These are phyloP conservation scores for Porites australiensis DNA, from an alignment of 64 coral and sea anemone genomes.

Conservation along the genomic window DNA sequence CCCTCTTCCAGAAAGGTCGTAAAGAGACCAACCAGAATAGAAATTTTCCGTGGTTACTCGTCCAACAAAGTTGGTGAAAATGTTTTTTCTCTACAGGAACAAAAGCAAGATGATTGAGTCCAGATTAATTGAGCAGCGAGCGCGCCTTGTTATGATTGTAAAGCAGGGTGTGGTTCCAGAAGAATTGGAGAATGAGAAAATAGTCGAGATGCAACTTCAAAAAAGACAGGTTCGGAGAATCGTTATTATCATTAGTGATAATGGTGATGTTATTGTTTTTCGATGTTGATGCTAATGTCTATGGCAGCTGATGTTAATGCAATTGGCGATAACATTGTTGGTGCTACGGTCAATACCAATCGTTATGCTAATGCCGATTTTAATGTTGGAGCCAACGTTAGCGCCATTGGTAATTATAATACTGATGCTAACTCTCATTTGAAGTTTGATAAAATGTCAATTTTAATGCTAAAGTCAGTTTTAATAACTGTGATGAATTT, in stretches of 20 bases:
- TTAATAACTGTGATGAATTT: too few species aligned
- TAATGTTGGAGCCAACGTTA: too few species aligned
- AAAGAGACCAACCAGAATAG: too few species aligned
- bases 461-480: too few species aligned
- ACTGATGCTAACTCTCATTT: too few species aligned
- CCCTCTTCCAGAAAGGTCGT: too few species aligned
- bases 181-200: constrained; percentile 68
- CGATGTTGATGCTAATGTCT: background rate
- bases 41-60: background rate
- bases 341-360: too few species aligned
- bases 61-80: background rate
- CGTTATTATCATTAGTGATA: background rate
- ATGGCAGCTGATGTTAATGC: too few species aligned
- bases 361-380: too few species aligned
- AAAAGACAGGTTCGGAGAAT: constrained; percentile 30
- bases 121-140: constrained; percentile 39
- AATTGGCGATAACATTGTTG: too few species aligned
- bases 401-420: too few species aligned
- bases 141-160: constrained; percentile 56
- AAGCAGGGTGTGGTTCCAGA: constrained; percentile 30
- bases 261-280: background rate
- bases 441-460: too few species aligned
- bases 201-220: constrained; percentile 51
- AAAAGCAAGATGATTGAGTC: constrained; percentile 45
- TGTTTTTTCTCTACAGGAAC: constrained; percentile 33